Conservation (phyloP, 2,113 vertebrate species). For the Platycercus adscitus region DNA sequence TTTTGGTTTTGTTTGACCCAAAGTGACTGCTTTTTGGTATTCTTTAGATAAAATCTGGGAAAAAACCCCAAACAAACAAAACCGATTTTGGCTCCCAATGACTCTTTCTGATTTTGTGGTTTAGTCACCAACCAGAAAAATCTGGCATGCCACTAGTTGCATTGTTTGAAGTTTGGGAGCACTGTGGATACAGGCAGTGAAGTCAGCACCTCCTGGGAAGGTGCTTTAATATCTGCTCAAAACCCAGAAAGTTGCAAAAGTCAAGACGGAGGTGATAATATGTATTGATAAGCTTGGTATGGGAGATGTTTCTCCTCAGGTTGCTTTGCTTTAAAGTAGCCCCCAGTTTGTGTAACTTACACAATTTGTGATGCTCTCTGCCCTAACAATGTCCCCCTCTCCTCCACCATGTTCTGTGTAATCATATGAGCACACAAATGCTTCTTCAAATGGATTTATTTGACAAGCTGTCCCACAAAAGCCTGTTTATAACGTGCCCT, state of each 20-base stretch:
- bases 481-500: neutral
- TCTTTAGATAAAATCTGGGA: neutral
- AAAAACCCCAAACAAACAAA: neutral
- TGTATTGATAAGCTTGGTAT: neutral
- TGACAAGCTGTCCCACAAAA: neutral
- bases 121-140: neutral
- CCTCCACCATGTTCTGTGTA: neutral
- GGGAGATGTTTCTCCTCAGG: neutral
- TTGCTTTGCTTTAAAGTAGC: neutral
- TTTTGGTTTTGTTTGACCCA: neutral
- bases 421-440: neutral
- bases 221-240: neutral
- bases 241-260: neutral
- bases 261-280: neutral
- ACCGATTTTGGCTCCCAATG: rapidly evolving
- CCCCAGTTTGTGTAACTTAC: neutral
- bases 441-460: neutral
- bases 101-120: neutral
- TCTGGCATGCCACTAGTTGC: neutral
- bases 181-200: neutral
- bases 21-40: neutral
- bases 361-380: neutral
- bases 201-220: neutral
- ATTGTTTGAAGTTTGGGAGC: neutral
- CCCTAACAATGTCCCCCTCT: neutral